A percentile compares a stretch with the other conserved stretches of the same genome.
phyloP scores from a whole-genome alignment of 2,797 vertebrate genomes.

The Crypturellus tataupa region DNA sequence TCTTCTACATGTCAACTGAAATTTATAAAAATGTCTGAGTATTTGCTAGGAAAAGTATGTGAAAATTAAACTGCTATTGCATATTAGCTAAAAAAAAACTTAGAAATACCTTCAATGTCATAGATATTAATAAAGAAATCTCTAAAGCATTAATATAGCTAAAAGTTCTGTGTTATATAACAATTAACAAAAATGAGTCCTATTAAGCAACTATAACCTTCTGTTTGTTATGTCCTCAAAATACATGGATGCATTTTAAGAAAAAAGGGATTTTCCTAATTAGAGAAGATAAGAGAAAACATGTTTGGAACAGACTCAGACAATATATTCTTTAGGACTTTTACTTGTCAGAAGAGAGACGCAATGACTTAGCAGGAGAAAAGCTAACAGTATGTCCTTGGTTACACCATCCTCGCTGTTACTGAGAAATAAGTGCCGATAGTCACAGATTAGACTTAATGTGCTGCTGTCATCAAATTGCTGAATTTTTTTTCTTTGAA shows the following conservation, averaged over 20 bases:
- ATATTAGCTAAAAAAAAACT: not conserved
- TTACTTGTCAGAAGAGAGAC: not conserved
- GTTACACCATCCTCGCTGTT: not conserved
- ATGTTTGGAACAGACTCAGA: not conserved
- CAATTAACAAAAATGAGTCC: not conserved
- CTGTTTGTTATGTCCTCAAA: not conserved
- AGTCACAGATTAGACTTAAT: not conserved
- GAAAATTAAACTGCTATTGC: not conserved
- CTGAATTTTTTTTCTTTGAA: not conserved
- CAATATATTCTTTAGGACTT: not conserved
- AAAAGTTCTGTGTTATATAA: not conserved
- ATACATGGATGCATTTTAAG: not conserved
- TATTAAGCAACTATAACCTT: not conserved
- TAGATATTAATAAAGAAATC: not conserved
- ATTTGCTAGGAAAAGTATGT: not conserved
- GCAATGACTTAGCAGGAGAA: not conserved
- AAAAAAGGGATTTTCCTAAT: not conserved
- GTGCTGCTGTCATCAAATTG: not conserved
- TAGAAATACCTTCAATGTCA: not conserved
- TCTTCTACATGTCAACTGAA: not conserved
- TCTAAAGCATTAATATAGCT: not conserved
- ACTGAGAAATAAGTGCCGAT: not conserved
- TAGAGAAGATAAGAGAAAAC: not conserved
- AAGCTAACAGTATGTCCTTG: not conserved
- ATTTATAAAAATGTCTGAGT: not conserved